These are phyloP conservation scores for Cataglyphis livida DNA, from an alignment of 2,888 invertebrate genomes.

Conservation along the genomic window DNA sequence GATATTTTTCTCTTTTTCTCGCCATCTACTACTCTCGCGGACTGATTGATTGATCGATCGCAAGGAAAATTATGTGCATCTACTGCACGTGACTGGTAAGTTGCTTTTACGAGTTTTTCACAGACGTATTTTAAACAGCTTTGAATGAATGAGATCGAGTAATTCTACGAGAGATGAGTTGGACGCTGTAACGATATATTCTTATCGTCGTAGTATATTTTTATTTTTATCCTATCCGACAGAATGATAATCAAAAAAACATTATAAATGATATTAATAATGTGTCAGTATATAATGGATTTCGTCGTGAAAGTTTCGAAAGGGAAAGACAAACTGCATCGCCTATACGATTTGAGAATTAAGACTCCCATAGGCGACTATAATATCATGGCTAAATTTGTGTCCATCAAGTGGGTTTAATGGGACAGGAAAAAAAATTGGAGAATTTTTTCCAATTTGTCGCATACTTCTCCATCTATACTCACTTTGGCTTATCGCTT, in stretches of 20 bases:
- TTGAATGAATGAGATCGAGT: constrained; percentile 22
- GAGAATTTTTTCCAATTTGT: neutral
- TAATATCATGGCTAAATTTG: neutral
- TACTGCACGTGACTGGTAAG: constrained; percentile 25
- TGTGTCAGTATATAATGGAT: constrained; percentile 38
- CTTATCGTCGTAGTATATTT: constrained; percentile 1
- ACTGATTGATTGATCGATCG: constrained; percentile 44
- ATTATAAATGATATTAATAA: constrained; percentile 52
- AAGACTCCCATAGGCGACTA: neutral
- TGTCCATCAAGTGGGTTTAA: neutral
- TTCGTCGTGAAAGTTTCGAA: constrained; percentile 28
- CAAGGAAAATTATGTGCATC: constrained; percentile 33
- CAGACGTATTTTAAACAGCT: constrained; percentile 9
- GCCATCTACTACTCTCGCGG: constrained; percentile 19
- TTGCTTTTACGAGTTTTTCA: constrained; percentile 13
- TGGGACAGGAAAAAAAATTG: neutral
- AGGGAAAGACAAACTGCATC: constrained; percentile 37
- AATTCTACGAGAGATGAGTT: neutral
- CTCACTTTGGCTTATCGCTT: neutral
- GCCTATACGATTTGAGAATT: neutral
- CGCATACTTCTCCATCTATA: neutral
- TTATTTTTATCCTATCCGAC: neutral
- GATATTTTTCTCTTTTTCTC: constrained; percentile 20
- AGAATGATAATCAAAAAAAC: constrained; percentile 38
- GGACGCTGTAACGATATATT: neutral